Conservation (phyloP, 2,888 invertebrate genomes). For the Tanytarsus gracilentus region DNA sequence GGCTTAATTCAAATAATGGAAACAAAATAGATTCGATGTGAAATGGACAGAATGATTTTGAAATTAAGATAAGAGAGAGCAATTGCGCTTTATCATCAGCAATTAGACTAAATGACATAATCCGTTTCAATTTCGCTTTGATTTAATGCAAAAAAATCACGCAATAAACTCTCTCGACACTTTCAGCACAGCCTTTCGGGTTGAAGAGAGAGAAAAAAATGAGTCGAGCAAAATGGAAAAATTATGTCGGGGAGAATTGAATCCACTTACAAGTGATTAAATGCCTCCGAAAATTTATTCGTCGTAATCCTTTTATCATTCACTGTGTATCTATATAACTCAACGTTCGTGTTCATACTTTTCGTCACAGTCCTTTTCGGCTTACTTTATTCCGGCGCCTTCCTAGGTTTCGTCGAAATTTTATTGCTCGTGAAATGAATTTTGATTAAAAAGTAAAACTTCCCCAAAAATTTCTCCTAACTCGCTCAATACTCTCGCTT, state of each 20-base stretch:
- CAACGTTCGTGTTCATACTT: too few species aligned
- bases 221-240: background rate
- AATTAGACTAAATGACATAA: constrained; percentile 11
- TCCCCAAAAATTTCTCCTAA: too few species aligned
- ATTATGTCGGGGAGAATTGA: background rate
- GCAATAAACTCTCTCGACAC: background rate
- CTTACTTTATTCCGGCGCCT: too few species aligned
- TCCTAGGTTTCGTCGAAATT: too few species aligned
- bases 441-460: too few species aligned
- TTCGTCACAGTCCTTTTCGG: too few species aligned
- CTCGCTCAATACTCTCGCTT: too few species aligned
- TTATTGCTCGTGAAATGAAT: too few species aligned
- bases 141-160: constrained; percentile 10
- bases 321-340: background rate
- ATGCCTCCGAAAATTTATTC: background rate
- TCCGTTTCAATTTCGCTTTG: constrained; percentile 22
- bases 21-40: too few species aligned
- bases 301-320: background rate
- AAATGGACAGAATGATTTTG: constrained; percentile 11
- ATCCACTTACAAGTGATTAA: background rate
- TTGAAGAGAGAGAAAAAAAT: background rate
- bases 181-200: background rate
- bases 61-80: constrained; percentile 3
- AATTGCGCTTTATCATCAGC: constrained; percentile 14
- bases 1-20: too few species aligned